Base-by-base conservation (phyloP, 2,113 vertebrate genomes). In the Piaya cayana region DNA sequence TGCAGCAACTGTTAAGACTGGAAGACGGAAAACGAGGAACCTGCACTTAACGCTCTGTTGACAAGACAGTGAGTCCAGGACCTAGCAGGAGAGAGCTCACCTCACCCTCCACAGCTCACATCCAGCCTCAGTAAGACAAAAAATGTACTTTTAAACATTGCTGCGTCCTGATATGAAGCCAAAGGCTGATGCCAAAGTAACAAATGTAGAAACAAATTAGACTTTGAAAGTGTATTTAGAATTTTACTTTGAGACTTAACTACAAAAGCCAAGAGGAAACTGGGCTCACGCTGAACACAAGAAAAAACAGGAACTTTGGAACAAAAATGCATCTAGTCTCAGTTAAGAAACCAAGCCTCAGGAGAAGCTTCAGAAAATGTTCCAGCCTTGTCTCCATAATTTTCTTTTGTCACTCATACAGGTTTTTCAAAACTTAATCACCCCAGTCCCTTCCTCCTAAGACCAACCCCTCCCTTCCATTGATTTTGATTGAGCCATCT, bases 181-280 rank as follows among this genome's bases (percentile, higher is more conserved):
- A 88, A 72, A 86, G 34, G 49, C 39, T 14, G 36, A 79, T 59
- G 74, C 65, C 82, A 78, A 92, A 82, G 42, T 34, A 89, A 94
- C 11, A 8, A 92, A 77, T 15, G 22, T 42, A 72, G 76, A 58
- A 29, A 65, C 71, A 88, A 74, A 81, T 16, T 25, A 55, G 59
- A 81, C 23, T 70, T 86, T 6, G 8, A 13, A 82, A 93, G 36
- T 14, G 9, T 45, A 70, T 74, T 92, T 70, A 62, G 15, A 58
- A 20, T 81, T 88, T 83, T 30, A 69, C 76, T 86, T 74, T 39
- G 77, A 78, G 83, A 50, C 17, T 43, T 50, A 81, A 55, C 72
- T 70, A 91, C 37, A 84, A 81, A 92, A 81, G 60, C 10, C 47
- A 83, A 42, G 60, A 91, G 55, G 43, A 95, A 94, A 74, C 4